Base-by-base conservation (phyloP, 2,888 invertebrate species). In the Xylocampa areola region DNA sequence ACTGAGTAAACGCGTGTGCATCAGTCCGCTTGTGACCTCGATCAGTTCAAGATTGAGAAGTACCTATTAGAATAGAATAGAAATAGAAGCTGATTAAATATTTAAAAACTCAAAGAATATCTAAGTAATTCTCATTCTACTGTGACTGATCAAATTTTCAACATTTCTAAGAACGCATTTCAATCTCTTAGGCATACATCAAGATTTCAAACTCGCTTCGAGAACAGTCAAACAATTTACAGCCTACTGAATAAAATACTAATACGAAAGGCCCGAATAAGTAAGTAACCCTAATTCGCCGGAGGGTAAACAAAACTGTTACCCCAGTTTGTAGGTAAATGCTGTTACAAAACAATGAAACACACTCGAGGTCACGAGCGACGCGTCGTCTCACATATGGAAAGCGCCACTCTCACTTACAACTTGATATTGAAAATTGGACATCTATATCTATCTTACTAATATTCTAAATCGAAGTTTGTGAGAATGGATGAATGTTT, bases 291-390 rank as follows among this genome's bases (percentile, higher is more conserved):
- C 27, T 37, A 68, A 52, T 50, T 50, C 44, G 17, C 21, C 23
- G 11, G n/a, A 40, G 11, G 14, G 30, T 27, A 35, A 14, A 43
- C 49, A 44, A 68, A 71, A 69, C 53, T 63, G 67, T 65, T 59
- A 49, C 54, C 60, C 63, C 67, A 68, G 73, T 69, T 73, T 70
- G 67, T 64, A 55, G 63, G 67, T 61, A 62, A 40, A 47, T 33
- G 50, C 39, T 52, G 75, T 79, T 62, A 73, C 69, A 77, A 84
- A 78, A 82, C 83, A 82, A 81, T 81, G 75, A 80, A 81, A 76
- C 74, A 73, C 75, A 73, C 76, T 80, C 64, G 35, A 19, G 30
- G 17, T 40, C 41, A 13, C 2, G n/a, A n/a, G n/a, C n/a, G 2
- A 25, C n/a, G 16, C 17, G 25, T n/a, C 3, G 8, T 25, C 16